Evolutionary conservation across 2,888 invertebrate species (phyloP).

Genomic region (Omphaloscelis lunosa): DNA sequence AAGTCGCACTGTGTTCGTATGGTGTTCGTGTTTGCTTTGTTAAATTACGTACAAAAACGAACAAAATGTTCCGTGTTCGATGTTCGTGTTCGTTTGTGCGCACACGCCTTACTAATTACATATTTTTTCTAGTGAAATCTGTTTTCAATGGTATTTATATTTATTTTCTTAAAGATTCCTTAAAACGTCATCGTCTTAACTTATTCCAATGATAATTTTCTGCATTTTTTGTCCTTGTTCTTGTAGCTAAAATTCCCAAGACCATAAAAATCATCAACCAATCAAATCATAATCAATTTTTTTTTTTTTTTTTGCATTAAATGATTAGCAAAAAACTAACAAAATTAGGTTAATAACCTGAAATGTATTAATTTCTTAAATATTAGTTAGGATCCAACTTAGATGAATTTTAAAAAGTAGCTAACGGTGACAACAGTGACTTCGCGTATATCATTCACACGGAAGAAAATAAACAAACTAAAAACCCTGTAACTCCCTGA

Average conservation of each 20-base stretch:
- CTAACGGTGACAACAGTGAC: too few species aligned
- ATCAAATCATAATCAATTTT: background rate
- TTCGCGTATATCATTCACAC: background rate
- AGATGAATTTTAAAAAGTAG: background rate
- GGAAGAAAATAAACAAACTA: background rate
- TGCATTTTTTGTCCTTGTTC: background rate
- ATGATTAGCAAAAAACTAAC: background rate
- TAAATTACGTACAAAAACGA: too few species aligned
- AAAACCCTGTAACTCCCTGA: background rate
- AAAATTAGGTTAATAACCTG: background rate
- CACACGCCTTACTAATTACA: background rate
- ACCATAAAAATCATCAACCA: background rate
- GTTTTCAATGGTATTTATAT: background rate
- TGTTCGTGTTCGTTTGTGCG: too few species aligned
- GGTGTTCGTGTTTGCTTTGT: too few species aligned
- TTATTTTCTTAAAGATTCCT: too few species aligned
- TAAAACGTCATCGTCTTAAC: too few species aligned
- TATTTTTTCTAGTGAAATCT: background rate
- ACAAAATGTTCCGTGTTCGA: too few species aligned
- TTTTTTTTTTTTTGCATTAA: too few species aligned
- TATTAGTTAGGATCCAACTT: background rate
- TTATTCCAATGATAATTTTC: background rate
- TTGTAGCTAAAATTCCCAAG: background rate
- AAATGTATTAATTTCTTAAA: background rate
- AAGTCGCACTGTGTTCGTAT: too few species aligned